Evolutionary conservation across 2,113 vertebrate species (phyloP), one percentile per base, ranked within the genome.

Genomic region (Stigmatopora nigra): DNA sequence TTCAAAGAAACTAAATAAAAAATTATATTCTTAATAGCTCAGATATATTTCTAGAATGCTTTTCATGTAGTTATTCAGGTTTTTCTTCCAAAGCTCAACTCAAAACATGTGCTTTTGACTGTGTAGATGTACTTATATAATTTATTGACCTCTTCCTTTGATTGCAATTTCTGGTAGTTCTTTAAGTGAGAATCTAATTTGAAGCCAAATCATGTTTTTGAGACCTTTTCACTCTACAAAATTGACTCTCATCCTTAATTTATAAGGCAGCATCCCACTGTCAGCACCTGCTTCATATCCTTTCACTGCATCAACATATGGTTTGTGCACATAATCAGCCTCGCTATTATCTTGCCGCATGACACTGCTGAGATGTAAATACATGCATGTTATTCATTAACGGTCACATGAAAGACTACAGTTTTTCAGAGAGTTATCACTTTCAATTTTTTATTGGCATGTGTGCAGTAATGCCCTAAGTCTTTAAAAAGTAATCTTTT

Each of bases 141-240:
- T 22, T 13, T 3, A n/a, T 64, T 56, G 19, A 7, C 31, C 12
- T 51, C 64, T 31, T 19, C 19, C 41, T 60, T 41, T 60, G 58
- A 60, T 44, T 41, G 38, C 38, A 19, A 44, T 38, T 36, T 63
- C 70, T 55, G 35, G 35, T 71, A 44, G 66, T 61, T 49, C 63
- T 71, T 69, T 57, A 70, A 60, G 59, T 47, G 60, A 38, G 46
- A 56, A 55, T 75, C 65, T 82, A 82, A 86, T 84, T 80, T 67
- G 76, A 90, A 85, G 81, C 85, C 67, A 49, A 84, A 75, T 81
- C 85, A 82, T 87, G 85, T 78, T 81, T 76, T 69, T 14, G 25
- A 63, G 45, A 64, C 69, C 72, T 76, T 73, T 68, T 68, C 64
- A 38, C 68, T 51, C 65, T 83, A 71, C 75, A 59, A 67, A 83